These are phyloP conservation scores for Meganola albula DNA, from an alignment of 2,888 invertebrate genomes.

Conservation along the genomic window DNA sequence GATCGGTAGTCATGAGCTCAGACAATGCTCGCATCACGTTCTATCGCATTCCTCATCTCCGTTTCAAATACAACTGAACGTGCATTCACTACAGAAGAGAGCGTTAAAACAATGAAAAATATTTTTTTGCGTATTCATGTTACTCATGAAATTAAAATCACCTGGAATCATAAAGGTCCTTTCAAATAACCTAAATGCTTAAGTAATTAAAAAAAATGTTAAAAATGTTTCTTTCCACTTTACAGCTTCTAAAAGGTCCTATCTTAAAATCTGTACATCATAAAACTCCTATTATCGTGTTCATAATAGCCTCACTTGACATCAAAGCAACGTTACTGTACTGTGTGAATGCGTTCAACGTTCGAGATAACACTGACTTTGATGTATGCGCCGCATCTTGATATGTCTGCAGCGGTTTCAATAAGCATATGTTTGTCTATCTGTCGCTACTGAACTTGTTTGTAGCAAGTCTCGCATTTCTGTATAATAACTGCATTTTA, in stretches of 20 bases:
- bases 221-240: not conserved
- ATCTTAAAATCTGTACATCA: slow-evolving; percentile 7
- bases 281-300: slow-evolving; percentile 12
- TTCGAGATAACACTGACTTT: slow-evolving; percentile 54
- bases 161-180: too few species aligned
- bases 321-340: slow-evolving; percentile 23
- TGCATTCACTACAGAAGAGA: slow-evolving; percentile 29
- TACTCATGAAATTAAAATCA: too few species aligned
- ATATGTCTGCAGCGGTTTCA: slow-evolving; percentile 47
- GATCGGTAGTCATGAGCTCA: slow-evolving; percentile 40
- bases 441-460: slow-evolving; percentile 31
- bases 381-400: slow-evolving; percentile 55
- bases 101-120: slow-evolving; percentile 13
- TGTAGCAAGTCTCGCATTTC: slow-evolving; percentile 15
- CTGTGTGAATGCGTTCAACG: slow-evolving; percentile 41
- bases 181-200: too few species aligned
- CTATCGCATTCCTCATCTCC: slow-evolving; percentile 52
- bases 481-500: not conserved
- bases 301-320: slow-evolving; percentile 14
- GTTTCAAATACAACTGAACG: slow-evolving; percentile 36
- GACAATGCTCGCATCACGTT: slow-evolving; percentile 46
- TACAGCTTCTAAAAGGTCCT: not conserved
- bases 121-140: too few species aligned
- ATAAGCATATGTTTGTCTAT: slow-evolving; percentile 37
- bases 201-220: not conserved